Base-by-base conservation (phyloP, 2,113 vertebrate genomes). In the Atrichornis clamosus region DNA sequence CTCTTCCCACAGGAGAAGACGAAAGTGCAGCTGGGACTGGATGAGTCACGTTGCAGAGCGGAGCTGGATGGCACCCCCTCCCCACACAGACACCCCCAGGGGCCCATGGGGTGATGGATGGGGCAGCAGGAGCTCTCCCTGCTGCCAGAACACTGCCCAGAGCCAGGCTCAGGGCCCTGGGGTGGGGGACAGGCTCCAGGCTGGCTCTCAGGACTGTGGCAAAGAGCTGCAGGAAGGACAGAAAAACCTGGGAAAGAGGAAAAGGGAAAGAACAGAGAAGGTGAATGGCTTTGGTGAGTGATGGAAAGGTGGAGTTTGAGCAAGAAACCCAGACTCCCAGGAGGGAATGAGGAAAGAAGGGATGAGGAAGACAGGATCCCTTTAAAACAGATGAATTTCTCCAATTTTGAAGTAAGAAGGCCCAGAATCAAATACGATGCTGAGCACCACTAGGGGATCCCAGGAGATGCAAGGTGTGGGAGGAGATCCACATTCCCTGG, bases 1-100 rank as follows among this genome's bases (percentile, higher is more conserved):
- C 64, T 72, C 87, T 92, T 92, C 86, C 84, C 67, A 37, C 83
- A 35, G 59, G 59, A 82, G 44, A 52, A 82, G 67, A 69, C 42
- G 84, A 53, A 75, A 94, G 82, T 8, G 7, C 95, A 96, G 95
- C 93, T 95, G 96, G 92, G 89, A 37, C 81, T 42, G 78, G 65
- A 30, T 97, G 95, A 97, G 78, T 97, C 97, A 97, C 13, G 1
- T 17, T 32, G 87, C 73, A 78, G 72, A 95, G 94, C 55, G 1
- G 39, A 50, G 84, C 63, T 24, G 79, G 77, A 68, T 69, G 93
- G 59, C 69, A 68, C 32, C 47, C 68, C 15, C 32, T 30, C 9
- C 55, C 23, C 52, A 18, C 70, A 28, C 55, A 20, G 26, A 11
- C 50, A 35, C 39, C 28, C 47, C n/a, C 30, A 18, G 3, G 3